Base-by-base conservation (phyloP, 2,888 invertebrate species). In the Macaria notata region DNA sequence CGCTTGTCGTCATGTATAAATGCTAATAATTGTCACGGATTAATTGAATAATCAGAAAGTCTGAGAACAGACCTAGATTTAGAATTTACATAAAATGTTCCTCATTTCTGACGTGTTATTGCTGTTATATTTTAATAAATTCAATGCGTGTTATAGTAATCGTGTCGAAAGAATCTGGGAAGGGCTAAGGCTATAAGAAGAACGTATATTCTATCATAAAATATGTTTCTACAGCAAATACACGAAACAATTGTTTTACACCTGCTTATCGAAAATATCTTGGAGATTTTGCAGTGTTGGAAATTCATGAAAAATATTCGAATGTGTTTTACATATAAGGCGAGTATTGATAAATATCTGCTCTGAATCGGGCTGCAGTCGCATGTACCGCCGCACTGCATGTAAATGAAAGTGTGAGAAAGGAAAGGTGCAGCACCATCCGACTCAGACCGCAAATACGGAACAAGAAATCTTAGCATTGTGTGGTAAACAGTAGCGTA, bases 331-430 rank as follows among this genome's bases (percentile, higher is more conserved):
- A 6, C 33, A 36, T 36, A 36, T 6, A 36, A 36, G 33, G 33
- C 33, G 33, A 36, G 33, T 6, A 6, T 36, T 36, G 33, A 36
- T 50, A 54, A 50, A 38, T 30, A 41, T 48, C n/a, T n/a, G 54
- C 9, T 47, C 42, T 8, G 43, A 36, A 48, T 51, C 19, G 49
- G n/a, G 53, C 46, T 52, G 42, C 47, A 54, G 57, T 55, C 48
- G 49, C 56, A 19, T 19, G 19, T 57, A 55, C 50, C 49, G 19
- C 29, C 58, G 54, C 47, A 43, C 46, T 42, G 30, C 58, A 56
- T 54, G 56, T 45, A 58, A 56, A 62, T 56, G 61, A 62, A 62
- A 62, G 56, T 62, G 59, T 54, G 50, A 59, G 56, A 59, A 56
- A 47, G 36, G 58, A 58, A 56, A 61, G 51, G 53, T 54, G 61